phyloP scores from a whole-genome alignment of 2,888 invertebrate genomes.

The Agonopterix alstromeriana region DNA sequence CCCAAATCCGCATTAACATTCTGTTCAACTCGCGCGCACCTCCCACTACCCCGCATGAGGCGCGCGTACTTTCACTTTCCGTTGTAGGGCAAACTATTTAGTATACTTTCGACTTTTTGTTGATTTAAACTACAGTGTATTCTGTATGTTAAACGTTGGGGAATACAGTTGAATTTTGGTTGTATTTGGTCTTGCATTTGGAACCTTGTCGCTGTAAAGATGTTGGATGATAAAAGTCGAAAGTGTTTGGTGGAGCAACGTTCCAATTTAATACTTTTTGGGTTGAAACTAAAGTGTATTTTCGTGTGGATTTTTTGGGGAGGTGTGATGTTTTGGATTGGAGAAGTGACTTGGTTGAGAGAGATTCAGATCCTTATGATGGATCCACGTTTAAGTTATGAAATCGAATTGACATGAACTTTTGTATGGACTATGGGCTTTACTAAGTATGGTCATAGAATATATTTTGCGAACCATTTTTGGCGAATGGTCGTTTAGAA shows the following conservation, averaged over 20 bases:
- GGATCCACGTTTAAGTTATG: slow-evolving; percentile 57
- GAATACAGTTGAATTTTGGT: slow-evolving; percentile 11
- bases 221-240: slow-evolving; percentile 38
- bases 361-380: slow-evolving; percentile 71
- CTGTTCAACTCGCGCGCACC: slow-evolving; percentile 32
- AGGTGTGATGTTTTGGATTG: slow-evolving; percentile 24
- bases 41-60: slow-evolving; percentile 42
- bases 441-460: slow-evolving; percentile 9
- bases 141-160: slow-evolving; percentile 7
- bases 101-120: slow-evolving; percentile 25
- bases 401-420: slow-evolving; percentile 63
- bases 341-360: slow-evolving; percentile 39
- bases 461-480: slow-evolving; percentile 3
- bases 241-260: slow-evolving; percentile 26
- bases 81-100: slow-evolving; percentile 60
- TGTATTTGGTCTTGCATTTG: slow-evolving; percentile 3
- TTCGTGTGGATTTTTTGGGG: slow-evolving; percentile 13
- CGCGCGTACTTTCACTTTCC: slow-evolving; percentile 70
- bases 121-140: slow-evolving; percentile 5
- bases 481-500: slow-evolving; percentile 2
- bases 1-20: slow-evolving; percentile 59
- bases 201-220: slow-evolving; percentile 33
- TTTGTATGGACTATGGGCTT: slow-evolving; percentile 35
- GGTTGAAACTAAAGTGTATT: slow-evolving; percentile 13
- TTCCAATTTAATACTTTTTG: slow-evolving; percentile 14